A percentile compares a stretch with the other conserved stretches of the same genome.
phyloP scores from a whole-genome alignment of 2,888 invertebrate species.

The Drosophila vallismaia region DNA sequence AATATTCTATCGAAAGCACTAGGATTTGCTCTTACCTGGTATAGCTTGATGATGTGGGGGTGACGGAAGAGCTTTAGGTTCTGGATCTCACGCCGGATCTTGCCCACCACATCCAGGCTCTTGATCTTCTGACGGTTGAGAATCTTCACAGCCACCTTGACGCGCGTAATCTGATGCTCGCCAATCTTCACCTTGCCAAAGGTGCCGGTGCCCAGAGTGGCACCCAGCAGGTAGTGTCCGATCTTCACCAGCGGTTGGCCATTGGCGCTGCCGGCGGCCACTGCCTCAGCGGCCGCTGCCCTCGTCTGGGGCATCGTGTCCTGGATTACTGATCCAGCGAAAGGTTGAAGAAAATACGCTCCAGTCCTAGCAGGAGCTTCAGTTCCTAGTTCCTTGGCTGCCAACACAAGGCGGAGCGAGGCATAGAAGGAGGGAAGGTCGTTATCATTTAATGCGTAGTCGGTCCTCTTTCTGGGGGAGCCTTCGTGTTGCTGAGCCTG shows the following conservation, averaged over 20 bases:
- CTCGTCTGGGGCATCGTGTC: slow-evolving; percentile 78
- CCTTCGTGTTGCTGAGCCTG: not conserved
- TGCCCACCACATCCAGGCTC: slow-evolving; percentile 99
- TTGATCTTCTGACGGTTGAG: slow-evolving; percentile 99
- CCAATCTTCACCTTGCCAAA: slow-evolving; percentile 99
- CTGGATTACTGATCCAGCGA: slow-evolving; percentile 1
- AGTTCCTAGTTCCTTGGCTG: not conserved
- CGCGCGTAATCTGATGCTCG: slow-evolving; percentile 98
- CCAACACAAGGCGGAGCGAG: too few relatives aligned
- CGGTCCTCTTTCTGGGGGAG: slow-evolving; percentile 18
- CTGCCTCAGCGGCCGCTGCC: slow-evolving; percentile 73
- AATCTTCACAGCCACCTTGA: slow-evolving; percentile 99
- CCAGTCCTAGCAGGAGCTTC: slow-evolving; percentile 1
- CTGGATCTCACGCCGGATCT: slow-evolving; percentile 99
- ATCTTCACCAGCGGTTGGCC: slow-evolving; percentile 94
- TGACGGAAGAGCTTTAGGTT: slow-evolving; percentile 99
- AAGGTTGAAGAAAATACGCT: not conserved
- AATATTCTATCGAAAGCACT: too few relatives aligned
- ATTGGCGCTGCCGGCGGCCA: slow-evolving; percentile 64
- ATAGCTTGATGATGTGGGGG: slow-evolving; percentile 99
- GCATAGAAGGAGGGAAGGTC: slow-evolving; percentile 51
- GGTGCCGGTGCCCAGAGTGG: slow-evolving; percentile 95
- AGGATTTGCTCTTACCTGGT: slow-evolving; percentile 86
- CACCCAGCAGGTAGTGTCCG: slow-evolving; percentile 97
- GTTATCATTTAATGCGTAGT: slow-evolving; percentile 69